Evolutionary conservation across 2,888 invertebrate species (phyloP).

Genomic region (Hirtodrosophila duncani): DNA sequence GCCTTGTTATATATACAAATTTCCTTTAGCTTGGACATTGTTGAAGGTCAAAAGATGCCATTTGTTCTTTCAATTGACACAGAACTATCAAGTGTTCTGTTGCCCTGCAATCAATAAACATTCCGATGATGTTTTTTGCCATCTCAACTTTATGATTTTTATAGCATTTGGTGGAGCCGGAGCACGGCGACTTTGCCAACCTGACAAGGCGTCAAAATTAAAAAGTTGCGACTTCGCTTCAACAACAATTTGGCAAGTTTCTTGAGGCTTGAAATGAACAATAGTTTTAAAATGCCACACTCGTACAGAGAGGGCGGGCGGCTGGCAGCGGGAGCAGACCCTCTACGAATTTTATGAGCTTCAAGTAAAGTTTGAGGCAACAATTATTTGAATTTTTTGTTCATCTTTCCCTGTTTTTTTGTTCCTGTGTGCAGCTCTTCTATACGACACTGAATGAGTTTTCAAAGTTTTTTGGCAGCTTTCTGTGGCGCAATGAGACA

Average conservation of each 20-base stretch:
- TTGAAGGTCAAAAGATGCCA: too few species aligned
- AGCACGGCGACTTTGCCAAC: too few species aligned
- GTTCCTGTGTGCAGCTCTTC: too few species aligned
- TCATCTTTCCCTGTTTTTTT: too few species aligned
- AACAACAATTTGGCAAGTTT: slow-evolving; percentile 47
- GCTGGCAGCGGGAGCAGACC: not conserved
- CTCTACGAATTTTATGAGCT: slow-evolving; percentile 32
- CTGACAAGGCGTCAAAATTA: slow-evolving; percentile 44
- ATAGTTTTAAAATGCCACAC: slow-evolving; percentile 44
- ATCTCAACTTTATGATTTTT: too few species aligned
- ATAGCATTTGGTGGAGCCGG: not conserved
- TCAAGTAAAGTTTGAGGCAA: slow-evolving; percentile 34
- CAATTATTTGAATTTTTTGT: too few species aligned
- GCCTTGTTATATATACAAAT: too few species aligned
- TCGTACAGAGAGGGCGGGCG: not conserved
- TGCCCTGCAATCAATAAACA: too few species aligned
- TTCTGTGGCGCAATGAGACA: slow-evolving; percentile 1
- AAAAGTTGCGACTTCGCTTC: slow-evolving; percentile 41
- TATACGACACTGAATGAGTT: slow-evolving; percentile 46
- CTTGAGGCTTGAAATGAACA: slow-evolving; percentile 49
- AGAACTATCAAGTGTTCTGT: too few species aligned
- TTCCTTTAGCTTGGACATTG: too few species aligned
- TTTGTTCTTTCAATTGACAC: too few species aligned
- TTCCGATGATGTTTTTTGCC: too few species aligned
- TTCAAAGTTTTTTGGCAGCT: slow-evolving; percentile 32